Evolutionary conservation across 2,888 invertebrate species (phyloP).

Genomic region (Nasonovia ribisnigri): DNA sequence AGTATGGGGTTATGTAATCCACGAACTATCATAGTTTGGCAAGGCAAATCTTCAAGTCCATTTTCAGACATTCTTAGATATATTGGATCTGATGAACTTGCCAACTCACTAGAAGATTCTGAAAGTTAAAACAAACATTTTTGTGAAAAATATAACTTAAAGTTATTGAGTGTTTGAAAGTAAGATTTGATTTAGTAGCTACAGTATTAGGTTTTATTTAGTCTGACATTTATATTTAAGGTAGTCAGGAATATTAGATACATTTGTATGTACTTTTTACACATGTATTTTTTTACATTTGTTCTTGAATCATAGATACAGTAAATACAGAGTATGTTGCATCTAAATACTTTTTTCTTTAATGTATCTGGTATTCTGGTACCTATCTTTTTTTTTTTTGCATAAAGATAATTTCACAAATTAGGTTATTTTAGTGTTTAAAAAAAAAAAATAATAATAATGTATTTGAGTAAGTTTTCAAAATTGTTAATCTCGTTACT

Average conservation of each 20-base stretch:
- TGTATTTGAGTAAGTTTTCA: neutral
- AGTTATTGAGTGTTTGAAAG: neutral
- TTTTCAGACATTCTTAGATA: neutral
- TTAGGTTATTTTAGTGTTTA: neutral
- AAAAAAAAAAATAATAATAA: neutral
- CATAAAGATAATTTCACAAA: neutral
- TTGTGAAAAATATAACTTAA: neutral
- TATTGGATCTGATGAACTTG: neutral
- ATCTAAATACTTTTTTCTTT: neutral
- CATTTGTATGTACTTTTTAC: neutral
- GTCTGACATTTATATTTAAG: neutral
- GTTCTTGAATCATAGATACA: neutral
- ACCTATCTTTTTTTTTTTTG: neutral
- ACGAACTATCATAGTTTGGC: neutral
- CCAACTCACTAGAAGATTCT: constrained; percentile 20
- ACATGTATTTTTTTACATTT: neutral
- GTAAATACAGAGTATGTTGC: neutral
- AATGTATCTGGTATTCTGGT: neutral
- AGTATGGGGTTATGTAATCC: neutral
- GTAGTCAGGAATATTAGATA: neutral
- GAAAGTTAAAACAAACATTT: neutral
- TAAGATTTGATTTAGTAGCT: neutral
- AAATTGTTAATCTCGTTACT: neutral
- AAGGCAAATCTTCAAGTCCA: constrained; percentile 7
- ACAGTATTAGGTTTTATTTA: neutral